Conservation (phyloP, 2,113 vertebrate genomes). For the Scatophagus argus region DNA sequence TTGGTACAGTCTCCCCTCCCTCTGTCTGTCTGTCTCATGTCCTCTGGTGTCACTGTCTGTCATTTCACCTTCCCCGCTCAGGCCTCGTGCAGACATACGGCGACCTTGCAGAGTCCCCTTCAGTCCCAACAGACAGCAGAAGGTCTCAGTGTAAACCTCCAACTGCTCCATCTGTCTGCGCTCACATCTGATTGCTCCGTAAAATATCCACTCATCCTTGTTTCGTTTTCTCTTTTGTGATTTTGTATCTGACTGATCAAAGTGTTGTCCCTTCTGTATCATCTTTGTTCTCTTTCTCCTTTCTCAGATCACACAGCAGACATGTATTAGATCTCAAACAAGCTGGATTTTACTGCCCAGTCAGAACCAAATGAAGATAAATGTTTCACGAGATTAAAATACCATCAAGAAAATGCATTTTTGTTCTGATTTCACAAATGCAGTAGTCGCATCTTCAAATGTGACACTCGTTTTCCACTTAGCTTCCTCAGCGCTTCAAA, state of each 20-base stretch:
- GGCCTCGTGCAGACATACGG: constrained; percentile 26
- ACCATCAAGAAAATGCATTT: background rate
- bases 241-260: constrained; percentile 5
- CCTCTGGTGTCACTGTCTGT: constrained; percentile 37
- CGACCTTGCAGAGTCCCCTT: constrained; percentile 41
- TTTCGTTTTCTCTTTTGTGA: background rate
- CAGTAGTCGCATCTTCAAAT: background rate
- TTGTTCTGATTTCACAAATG: background rate
- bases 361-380: background rate
- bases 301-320: background rate
- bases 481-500: background rate
- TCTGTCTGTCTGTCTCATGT: constrained; percentile 4
- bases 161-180: constrained; percentile 72
- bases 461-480: background rate
- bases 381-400: background rate
- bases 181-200: constrained; percentile 9
- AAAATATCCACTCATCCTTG: background rate
- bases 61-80: constrained; percentile 47
- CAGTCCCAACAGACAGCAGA: constrained; percentile 43
- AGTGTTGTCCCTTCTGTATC: background rate
- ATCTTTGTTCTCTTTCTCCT: background rate
- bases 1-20: background rate
- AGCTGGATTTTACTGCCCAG: background rate
- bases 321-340: background rate
- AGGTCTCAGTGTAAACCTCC: constrained; percentile 37